Evolutionary conservation across 2,888 invertebrate species (phyloP).

Genomic region (Podabrus alpinus): DNA sequence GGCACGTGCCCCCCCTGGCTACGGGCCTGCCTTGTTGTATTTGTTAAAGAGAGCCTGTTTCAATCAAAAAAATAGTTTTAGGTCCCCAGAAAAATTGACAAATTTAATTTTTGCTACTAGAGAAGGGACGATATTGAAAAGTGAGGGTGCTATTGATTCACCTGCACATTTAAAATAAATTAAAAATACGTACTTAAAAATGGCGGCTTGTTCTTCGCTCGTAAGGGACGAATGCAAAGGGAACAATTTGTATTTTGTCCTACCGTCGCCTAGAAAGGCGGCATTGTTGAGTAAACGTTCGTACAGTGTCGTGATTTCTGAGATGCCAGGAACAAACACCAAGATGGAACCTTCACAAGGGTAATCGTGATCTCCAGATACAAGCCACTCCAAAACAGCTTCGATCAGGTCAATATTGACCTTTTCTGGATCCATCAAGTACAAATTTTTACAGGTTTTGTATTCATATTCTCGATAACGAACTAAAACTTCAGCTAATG

Average conservation of each 20-base stretch:
- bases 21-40: no score
- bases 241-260: slow-evolving; percentile 71
- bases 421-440: slow-evolving; percentile 76
- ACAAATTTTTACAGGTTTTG: slow-evolving; percentile 73
- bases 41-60: no score
- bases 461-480: slow-evolving; percentile 68
- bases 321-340: slow-evolving; percentile 79
- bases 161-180: neutral
- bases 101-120: no score
- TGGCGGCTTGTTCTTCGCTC: slow-evolving; percentile 79
- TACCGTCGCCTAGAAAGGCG: slow-evolving; percentile 56
- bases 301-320: slow-evolving; percentile 74
- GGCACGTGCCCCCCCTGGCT: no score
- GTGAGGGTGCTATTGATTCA: no score
- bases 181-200: slow-evolving; percentile 59
- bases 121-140: no score
- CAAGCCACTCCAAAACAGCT: slow-evolving; percentile 69
- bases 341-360: slow-evolving; percentile 76
- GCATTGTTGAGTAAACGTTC: slow-evolving; percentile 70
- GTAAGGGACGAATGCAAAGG: slow-evolving; percentile 86
- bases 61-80: no score
- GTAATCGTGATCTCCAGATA: slow-evolving; percentile 70
- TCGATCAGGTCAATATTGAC: slow-evolving; percentile 80
- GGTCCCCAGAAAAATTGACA: no score
- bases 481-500: slow-evolving; percentile 67